Evolutionary conservation across 1,140 invertebrate species (phyloP).

Genomic region (Tetramorium parvispinum): DNA sequence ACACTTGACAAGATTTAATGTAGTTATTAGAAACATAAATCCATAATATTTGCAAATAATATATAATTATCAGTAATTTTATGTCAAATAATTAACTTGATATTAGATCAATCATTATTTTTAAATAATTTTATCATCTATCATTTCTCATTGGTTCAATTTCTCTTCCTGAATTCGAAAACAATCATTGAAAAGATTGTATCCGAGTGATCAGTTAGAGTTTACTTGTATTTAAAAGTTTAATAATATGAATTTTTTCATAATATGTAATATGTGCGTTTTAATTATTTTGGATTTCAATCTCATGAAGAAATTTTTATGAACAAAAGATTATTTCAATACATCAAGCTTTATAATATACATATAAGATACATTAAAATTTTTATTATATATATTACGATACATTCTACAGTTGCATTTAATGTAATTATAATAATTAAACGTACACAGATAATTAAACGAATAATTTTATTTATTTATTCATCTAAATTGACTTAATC

Average conservation of each 20-base stretch:
- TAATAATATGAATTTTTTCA: background rate
- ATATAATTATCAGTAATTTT: constrained; percentile 1
- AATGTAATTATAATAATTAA: background rate
- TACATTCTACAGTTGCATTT: background rate
- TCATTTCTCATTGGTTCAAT: background rate
- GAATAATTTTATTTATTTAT: background rate
- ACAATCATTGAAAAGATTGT: background rate
- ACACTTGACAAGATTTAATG: constrained; percentile 8
- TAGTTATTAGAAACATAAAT: background rate
- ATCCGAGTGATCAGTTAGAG: background rate
- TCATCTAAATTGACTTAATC: background rate
- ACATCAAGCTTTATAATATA: background rate
- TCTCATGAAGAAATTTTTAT: background rate
- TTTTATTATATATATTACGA: background rate
- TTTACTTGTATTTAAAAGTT: background rate
- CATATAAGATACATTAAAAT: background rate
- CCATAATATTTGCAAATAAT: background rate
- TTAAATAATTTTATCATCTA: background rate
- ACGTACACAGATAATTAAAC: background rate
- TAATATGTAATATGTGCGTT: background rate
- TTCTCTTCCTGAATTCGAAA: background rate
- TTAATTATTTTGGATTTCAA: background rate
- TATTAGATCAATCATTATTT: constrained; percentile 9
- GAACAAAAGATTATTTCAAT: background rate
- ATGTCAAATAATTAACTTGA: background rate